Conservation (phyloP, 2,113 vertebrate species). For the Sapajus apella region DNA sequence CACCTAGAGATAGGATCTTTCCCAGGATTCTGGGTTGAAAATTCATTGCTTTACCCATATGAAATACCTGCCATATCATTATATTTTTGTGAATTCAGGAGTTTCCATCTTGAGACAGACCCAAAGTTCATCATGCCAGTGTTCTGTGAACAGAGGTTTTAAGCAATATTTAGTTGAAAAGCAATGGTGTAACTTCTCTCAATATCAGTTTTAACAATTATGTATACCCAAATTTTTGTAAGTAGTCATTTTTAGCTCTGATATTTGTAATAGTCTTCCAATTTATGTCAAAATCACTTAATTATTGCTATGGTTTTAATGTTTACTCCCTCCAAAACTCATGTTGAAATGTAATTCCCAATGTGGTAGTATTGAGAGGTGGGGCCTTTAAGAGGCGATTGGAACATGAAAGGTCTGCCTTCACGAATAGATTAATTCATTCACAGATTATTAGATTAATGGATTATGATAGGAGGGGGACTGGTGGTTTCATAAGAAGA, state of each 20-base stretch:
- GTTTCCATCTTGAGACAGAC: not conserved
- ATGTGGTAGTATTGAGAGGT: not conserved
- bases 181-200: not conserved
- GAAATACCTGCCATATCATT: not conserved
- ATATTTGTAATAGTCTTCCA: not conserved
- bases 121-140: not conserved
- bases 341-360: not conserved
- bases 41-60: not conserved
- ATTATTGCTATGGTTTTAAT: not conserved
- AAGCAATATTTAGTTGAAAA: not conserved
- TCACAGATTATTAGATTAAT: not conserved
- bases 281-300: not conserved
- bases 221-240: not conserved
- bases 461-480: not conserved
- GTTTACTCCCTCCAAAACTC: not conserved
- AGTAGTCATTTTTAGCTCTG: not conserved
- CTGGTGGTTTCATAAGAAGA: not conserved
- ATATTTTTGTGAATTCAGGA: not conserved
- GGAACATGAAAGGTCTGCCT: not conserved
- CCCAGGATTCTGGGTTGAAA: not conserved
- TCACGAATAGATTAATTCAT: not conserved
- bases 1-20: not conserved
- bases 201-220: not conserved
- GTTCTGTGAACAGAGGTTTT: not conserved
- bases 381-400: not conserved